phyloP scores from a whole-genome alignment of 2,797 vertebrate species.

The Gadopsis bispinosus region DNA sequence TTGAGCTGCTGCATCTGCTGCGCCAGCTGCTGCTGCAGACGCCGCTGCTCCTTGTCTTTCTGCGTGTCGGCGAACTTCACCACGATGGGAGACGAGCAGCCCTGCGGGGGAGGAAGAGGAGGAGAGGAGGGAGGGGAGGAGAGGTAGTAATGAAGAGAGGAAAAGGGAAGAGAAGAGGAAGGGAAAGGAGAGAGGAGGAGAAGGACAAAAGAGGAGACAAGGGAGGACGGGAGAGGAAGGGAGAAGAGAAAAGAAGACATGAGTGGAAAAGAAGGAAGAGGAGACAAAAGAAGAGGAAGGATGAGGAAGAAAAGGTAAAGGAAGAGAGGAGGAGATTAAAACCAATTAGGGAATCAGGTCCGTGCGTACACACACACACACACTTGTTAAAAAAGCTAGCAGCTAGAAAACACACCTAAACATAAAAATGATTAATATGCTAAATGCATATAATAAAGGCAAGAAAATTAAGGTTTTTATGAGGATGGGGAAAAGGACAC shows the following conservation, averaged over 20 bases:
- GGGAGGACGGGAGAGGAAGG: neutral
- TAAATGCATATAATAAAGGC: slow-evolving; percentile 14
- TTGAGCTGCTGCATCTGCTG: slow-evolving; percentile 99
- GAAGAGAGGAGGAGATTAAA: slow-evolving; percentile 6
- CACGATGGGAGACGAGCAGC: slow-evolving; percentile 99
- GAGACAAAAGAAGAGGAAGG: neutral
- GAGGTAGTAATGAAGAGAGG: neutral
- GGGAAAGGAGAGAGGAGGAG: neutral
- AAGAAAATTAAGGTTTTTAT: slow-evolving; percentile 11
- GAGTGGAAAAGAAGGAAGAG: neutral
- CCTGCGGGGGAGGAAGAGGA: slow-evolving; percentile 79
- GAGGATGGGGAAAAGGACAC: neutral
- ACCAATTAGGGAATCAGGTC: slow-evolving; percentile 3
- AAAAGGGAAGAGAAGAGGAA: no score
- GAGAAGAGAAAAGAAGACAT: neutral
- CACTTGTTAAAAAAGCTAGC: neutral
- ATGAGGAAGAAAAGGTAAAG: neutral
- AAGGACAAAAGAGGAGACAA: slow-evolving; percentile 2
- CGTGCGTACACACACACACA: no score
- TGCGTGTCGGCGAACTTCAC: slow-evolving; percentile 99
- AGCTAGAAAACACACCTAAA: slow-evolving; percentile 12
- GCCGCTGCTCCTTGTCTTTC: slow-evolving; percentile 99
- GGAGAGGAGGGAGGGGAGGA: neutral
- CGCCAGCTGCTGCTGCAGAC: slow-evolving; percentile 98
- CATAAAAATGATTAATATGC: slow-evolving; percentile 1